Conservation (phyloP, 2,888 invertebrate genomes). For the Erebia ligea region DNA sequence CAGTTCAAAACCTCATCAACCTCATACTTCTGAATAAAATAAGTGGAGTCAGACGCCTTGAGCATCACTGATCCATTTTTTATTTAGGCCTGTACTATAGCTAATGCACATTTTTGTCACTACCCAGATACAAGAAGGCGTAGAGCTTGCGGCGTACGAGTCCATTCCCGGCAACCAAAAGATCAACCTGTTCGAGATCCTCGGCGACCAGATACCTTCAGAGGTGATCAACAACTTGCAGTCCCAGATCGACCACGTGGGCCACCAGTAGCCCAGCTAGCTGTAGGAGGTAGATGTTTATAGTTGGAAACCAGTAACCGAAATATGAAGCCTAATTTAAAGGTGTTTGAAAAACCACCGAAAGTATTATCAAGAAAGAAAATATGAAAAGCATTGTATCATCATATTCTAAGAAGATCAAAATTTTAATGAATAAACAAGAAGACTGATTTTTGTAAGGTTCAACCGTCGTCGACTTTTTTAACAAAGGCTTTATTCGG, state of each 20-base stretch:
- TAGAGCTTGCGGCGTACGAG: slow-evolving; percentile 93
- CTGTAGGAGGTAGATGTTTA: slow-evolving; percentile 18
- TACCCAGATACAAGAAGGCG: slow-evolving; percentile 89
- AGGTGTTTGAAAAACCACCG: neutral
- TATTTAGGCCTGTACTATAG: neutral
- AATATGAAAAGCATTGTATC: too few species aligned
- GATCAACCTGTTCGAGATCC: slow-evolving; percentile 92
- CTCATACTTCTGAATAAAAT: too few species aligned
- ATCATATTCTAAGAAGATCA: too few species aligned
- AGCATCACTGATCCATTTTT: neutral
- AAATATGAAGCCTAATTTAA: neutral
- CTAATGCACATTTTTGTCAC: neutral
- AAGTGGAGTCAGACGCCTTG: too few species aligned
- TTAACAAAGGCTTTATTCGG: too few species aligned
- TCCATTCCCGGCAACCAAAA: slow-evolving; percentile 93
- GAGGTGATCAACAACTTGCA: slow-evolving; percentile 95
- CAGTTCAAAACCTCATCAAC: too few species aligned
- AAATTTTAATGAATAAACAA: too few species aligned
- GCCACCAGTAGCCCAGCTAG: slow-evolving; percentile 75
- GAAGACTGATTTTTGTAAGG: too few species aligned
- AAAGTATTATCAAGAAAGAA: too few species aligned
- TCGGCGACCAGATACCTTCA: slow-evolving; percentile 92
- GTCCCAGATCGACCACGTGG: slow-evolving; percentile 92
- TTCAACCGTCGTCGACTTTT: too few species aligned
- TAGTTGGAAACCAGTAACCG: slow-evolving; percentile 32